phyloP scores from a whole-genome alignment of 2,113 vertebrate genomes.

The Geococcyx californianus region DNA sequence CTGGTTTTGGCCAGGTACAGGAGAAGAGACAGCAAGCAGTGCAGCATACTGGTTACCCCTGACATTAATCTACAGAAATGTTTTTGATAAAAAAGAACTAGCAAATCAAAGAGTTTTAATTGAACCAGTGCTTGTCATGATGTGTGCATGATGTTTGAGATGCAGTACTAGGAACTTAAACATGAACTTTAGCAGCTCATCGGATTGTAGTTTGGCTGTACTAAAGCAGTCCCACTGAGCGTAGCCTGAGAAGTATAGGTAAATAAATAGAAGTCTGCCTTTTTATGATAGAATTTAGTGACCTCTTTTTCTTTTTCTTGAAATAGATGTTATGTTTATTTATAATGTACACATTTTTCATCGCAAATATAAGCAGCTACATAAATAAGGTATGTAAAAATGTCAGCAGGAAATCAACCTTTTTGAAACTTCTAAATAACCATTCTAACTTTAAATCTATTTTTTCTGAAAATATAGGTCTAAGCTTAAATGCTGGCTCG shows the following conservation, averaged over 20 bases:
- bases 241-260: neutral
- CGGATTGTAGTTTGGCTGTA: neutral
- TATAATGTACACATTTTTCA: neutral
- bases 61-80: neutral
- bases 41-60: neutral
- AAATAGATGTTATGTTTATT: neutral
- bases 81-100: neutral
- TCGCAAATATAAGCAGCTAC: neutral
- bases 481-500: slow-evolving; percentile 53
- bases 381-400: slow-evolving; percentile 24
- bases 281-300: neutral
- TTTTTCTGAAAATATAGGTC: slow-evolving; percentile 35
- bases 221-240: neutral
- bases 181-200: neutral
- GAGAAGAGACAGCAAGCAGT: neutral
- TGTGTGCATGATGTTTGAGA: neutral
- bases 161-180: neutral
- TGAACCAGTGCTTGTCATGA: neutral
- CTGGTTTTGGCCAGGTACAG: neutral
- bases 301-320: neutral
- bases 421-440: slow-evolving; percentile 21
- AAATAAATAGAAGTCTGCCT: neutral
- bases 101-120: neutral
- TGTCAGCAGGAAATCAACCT: neutral
- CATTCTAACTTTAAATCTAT: neutral